A percentile compares a stretch with the other conserved stretches of the same genome.
phyloP scores from a whole-genome alignment of 2,888 invertebrate species.

The Candidula unifasciata region DNA sequence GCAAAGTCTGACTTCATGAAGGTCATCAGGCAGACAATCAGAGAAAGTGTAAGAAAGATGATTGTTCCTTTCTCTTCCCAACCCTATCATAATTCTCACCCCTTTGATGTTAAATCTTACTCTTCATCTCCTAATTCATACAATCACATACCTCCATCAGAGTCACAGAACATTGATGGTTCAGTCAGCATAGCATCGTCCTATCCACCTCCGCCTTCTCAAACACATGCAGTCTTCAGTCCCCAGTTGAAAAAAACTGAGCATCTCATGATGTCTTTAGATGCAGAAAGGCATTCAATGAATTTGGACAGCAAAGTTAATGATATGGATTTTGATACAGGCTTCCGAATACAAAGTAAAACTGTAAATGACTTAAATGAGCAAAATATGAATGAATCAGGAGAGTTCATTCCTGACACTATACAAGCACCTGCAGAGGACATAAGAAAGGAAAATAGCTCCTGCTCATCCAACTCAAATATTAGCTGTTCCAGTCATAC shows the following conservation, averaged over 20 bases:
- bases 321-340: constrained; percentile 78
- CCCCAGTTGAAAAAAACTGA: constrained; percentile 49
- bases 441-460: constrained; percentile 39
- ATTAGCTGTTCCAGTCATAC: constrained; percentile 67
- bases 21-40: constrained; percentile 96
- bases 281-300: constrained; percentile 75
- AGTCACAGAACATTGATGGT: constrained; percentile 4
- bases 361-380: constrained; percentile 88
- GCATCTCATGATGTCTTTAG: constrained; percentile 58
- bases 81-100: constrained; percentile 39
- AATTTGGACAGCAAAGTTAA: constrained; percentile 88
- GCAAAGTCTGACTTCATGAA: constrained; percentile 97
- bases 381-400: constrained; percentile 79
- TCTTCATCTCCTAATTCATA: constrained; percentile 45
- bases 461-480: constrained; percentile 62
- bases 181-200: constrained; percentile 36
- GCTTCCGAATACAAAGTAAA: constrained; percentile 90
- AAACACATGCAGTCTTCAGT: constrained; percentile 50
- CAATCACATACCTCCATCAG: not conserved
- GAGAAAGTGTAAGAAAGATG: constrained; percentile 98
- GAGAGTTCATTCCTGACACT: constrained; percentile 52
- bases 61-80: constrained; percentile 84
- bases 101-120: not conserved
- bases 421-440: constrained; percentile 33
- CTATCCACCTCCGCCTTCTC: constrained; percentile 29